Evolutionary conservation across 1,140 invertebrate species (phyloP).

Genomic region (Panagrolaimus sp.): DNA sequence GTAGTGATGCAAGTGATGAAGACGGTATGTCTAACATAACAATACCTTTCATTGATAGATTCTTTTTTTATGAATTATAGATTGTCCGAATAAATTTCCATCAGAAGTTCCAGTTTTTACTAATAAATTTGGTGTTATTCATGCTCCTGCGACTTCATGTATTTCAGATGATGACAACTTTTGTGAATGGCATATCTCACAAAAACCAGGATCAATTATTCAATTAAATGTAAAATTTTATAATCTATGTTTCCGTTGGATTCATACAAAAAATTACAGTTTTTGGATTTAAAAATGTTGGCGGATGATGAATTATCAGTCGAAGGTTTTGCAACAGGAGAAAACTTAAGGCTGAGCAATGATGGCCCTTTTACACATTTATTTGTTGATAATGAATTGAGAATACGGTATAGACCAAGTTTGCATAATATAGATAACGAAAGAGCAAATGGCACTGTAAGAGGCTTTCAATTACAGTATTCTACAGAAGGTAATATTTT

Average conservation of each 20-base stretch:
- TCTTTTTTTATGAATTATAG: too few species aligned
- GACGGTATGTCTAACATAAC: too few species aligned
- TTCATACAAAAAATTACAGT: slow-evolving; percentile 8
- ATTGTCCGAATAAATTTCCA: too few species aligned
- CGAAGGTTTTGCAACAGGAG: slow-evolving; percentile 13
- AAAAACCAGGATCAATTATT: slow-evolving; percentile 20
- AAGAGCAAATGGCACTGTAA: background rate
- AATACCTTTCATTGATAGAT: too few species aligned
- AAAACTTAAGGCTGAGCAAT: slow-evolving; percentile 4
- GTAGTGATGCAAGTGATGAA: slow-evolving; percentile 19
- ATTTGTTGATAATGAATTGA: slow-evolving; percentile 15
- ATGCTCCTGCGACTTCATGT: background rate
- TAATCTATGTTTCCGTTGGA: slow-evolving; percentile 18
- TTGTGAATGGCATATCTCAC: slow-evolving; percentile 23
- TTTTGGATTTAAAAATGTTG: slow-evolving; percentile 8
- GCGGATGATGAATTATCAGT: slow-evolving; percentile 11
- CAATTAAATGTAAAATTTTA: slow-evolving; percentile 23
- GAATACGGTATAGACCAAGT: slow-evolving; percentile 18
- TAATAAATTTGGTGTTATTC: background rate
- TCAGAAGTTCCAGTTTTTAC: slow-evolving; percentile 15
- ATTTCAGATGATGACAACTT: background rate
- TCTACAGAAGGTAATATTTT: slow-evolving; percentile 11
- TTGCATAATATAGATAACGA: slow-evolving; percentile 2
- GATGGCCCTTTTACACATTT: slow-evolving; percentile 15
- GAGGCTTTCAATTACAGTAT: slow-evolving; percentile 29